phyloP scores from a whole-genome alignment of 2,113 vertebrate species.

The Mohoua ochrocephala region DNA sequence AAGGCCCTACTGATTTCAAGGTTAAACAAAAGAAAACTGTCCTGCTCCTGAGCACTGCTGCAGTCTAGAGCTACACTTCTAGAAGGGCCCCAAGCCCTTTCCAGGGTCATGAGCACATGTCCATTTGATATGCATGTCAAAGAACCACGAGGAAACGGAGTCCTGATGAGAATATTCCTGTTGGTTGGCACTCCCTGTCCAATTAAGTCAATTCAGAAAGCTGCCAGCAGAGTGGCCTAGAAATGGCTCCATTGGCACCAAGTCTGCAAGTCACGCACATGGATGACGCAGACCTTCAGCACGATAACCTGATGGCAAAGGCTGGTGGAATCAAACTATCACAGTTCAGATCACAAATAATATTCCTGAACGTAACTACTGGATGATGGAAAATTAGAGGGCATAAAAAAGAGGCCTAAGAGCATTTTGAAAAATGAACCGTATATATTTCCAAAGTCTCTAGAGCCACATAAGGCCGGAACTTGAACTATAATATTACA shows the following conservation, averaged over 20 bases:
- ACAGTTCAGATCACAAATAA: neutral
- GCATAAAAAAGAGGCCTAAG: neutral
- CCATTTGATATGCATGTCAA: neutral
- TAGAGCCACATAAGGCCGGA: neutral
- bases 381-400: neutral
- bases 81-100: neutral
- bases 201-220: neutral
- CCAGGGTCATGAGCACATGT: neutral
- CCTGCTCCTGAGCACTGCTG: neutral
- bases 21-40: neutral
- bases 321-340: neutral
- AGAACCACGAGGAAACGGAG: neutral
- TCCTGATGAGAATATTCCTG: neutral
- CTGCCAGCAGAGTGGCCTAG: neutral
- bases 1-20: neutral
- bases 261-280: neutral
- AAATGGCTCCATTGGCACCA: neutral
- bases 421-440: neutral
- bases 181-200: neutral
- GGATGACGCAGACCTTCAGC: neutral
- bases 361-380: neutral
- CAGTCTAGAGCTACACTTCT: neutral
- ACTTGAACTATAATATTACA: conserved; percentile 27
- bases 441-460: neutral
- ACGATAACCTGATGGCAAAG: neutral